Evolutionary conservation across 2,888 invertebrate genomes (phyloP).

Genomic region (Drosophila dives): DNA sequence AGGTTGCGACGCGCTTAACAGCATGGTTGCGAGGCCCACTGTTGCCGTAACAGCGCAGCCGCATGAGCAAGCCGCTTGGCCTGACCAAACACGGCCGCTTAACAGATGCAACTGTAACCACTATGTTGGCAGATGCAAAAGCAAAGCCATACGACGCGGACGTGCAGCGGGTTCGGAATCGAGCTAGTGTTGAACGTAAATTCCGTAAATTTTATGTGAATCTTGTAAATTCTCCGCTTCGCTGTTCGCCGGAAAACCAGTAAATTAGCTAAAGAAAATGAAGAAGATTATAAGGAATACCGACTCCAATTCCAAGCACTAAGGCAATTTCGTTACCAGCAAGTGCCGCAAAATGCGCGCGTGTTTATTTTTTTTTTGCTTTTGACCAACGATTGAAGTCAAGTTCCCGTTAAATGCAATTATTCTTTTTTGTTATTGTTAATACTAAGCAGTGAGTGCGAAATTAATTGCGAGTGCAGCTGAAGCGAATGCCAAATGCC

Average conservation of each 20-base stretch:
- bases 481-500: conserved; percentile 1
- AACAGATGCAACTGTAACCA: conserved; percentile 33
- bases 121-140: conserved; percentile 60
- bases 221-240: conserved; percentile 20
- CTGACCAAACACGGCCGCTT: neutral
- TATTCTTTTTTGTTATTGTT: conserved; percentile 45
- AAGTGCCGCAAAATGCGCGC: conserved; percentile 53
- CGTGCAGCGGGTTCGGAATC: conserved; percentile 51
- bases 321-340: conserved; percentile 1
- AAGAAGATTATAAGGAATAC: neutral
- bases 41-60: conserved; percentile 41
- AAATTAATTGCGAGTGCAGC: conserved; percentile 26
- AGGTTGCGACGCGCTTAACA: conserved; percentile 34
- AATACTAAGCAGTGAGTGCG: conserved; percentile 56
- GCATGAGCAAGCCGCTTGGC: neutral
- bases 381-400: conserved; percentile 3
- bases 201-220: conserved; percentile 34
- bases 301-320: neutral
- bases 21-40: conserved; percentile 14
- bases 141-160: conserved; percentile 52
- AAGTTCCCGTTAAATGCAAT: conserved; percentile 18
- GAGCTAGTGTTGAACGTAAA: conserved; percentile 34
- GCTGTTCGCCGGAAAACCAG: conserved; percentile 37
- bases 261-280: neutral
- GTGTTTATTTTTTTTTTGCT: conserved; percentile 28